A percentile compares a stretch with the other conserved stretches of the same genome.
Conservation (phyloP, 2,113 vertebrate genomes). For the Camarhynchus parvulus region DNA sequence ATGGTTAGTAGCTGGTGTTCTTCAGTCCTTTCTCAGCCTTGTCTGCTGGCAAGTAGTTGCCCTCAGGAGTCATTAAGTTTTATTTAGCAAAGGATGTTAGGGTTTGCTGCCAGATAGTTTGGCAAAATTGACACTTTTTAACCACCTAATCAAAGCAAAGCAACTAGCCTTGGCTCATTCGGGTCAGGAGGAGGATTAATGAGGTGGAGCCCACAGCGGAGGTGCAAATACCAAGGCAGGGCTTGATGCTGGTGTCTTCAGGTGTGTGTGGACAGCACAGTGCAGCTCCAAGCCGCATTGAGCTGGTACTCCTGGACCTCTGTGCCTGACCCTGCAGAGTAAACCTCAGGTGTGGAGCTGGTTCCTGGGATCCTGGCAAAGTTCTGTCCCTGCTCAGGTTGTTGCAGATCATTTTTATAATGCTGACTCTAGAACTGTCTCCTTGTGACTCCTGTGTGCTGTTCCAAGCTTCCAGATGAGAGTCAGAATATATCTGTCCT, state of each 20-base stretch:
- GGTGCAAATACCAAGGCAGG: background rate
- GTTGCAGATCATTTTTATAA: background rate
- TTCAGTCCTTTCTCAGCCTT: background rate
- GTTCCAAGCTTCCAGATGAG: background rate
- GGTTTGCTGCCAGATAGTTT: background rate
- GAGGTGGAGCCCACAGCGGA: background rate
- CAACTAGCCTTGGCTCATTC: background rate
- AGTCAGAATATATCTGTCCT: background rate
- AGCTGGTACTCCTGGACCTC: background rate
- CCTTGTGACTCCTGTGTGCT: background rate
- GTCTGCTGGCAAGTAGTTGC: background rate
- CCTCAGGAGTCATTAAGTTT: background rate
- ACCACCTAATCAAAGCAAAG: background rate
- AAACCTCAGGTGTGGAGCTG: background rate
- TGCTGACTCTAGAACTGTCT: background rate
- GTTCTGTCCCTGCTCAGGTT: background rate
- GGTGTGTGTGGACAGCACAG: background rate
- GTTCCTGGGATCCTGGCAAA: background rate
- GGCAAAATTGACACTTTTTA: background rate
- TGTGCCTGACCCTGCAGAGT: background rate
- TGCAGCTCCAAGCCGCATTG: background rate
- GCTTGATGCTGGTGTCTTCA: fast-evolving
- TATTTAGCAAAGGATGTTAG: background rate
- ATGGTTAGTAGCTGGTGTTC: background rate
- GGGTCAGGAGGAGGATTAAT: fast-evolving